Conservation (phyloP, 2,113 vertebrate species). For the Notarius lentiginosus region DNA sequence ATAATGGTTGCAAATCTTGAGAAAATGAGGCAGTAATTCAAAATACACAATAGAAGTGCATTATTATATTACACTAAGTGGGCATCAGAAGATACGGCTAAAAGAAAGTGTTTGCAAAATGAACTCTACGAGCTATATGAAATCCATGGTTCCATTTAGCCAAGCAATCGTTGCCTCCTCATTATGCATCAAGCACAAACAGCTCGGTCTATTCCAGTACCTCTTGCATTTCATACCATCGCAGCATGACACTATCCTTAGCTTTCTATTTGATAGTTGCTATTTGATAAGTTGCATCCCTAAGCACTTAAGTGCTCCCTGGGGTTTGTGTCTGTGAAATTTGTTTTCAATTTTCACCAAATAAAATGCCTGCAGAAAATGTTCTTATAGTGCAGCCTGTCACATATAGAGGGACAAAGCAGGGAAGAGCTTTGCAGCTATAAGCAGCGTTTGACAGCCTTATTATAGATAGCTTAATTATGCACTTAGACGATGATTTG, state of each 20-base stretch:
- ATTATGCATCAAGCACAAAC: conserved; percentile 39
- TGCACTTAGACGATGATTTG: conserved; percentile 14
- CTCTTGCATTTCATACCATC: conserved; percentile 2
- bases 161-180: conserved; percentile 31
- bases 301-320: conserved; percentile 26
- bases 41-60: conserved; percentile 30
- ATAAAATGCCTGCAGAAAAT: conserved; percentile 13
- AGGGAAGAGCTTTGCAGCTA: background rate
- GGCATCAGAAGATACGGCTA: conserved; percentile 23
- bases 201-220: conserved; percentile 21
- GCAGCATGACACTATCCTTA: conserved; percentile 30
- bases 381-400: conserved; percentile 3
- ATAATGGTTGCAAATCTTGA: conserved; percentile 21
- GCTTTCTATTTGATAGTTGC: conserved; percentile 28
- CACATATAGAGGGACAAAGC: background rate
- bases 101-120: conserved; percentile 35
- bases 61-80: conserved; percentile 47
- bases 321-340: conserved; percentile 28
- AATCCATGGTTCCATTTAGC: conserved; percentile 42
- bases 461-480: background rate
- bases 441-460: conserved; percentile 15
- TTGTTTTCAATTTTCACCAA: conserved; percentile 34
- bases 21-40: conserved; percentile 47
- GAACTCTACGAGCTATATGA: conserved; percentile 25
- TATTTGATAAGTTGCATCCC: conserved; percentile 42